These are phyloP conservation scores for Laticauda colubrina DNA, from an alignment of 2,113 vertebrate species.

Conservation along the genomic window DNA sequence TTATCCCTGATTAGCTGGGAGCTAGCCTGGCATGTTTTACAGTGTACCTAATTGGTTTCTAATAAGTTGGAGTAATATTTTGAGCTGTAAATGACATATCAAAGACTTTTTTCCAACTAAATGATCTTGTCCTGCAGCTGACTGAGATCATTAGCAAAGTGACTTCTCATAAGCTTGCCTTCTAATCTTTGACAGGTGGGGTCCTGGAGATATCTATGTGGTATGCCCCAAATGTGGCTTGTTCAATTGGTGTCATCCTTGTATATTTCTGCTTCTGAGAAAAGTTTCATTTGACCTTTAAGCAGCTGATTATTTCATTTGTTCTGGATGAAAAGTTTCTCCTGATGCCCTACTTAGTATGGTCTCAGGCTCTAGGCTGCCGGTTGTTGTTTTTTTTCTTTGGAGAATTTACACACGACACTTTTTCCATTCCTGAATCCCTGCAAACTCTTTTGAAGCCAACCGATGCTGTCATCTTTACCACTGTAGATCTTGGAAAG, in stretches of 20 bases:
- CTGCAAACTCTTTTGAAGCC: background rate
- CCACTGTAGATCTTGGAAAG: background rate
- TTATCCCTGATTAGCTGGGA: background rate
- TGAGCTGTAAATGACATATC: background rate
- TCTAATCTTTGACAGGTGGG: background rate
- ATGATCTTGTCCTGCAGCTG: background rate
- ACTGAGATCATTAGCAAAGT: background rate
- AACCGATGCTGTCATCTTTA: background rate
- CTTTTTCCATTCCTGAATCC: background rate
- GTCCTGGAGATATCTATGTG: background rate
- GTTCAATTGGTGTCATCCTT: background rate
- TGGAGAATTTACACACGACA: background rate
- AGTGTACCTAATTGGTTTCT: background rate
- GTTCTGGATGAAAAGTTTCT: background rate
- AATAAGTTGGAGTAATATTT: background rate
- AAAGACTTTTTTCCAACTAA: background rate
- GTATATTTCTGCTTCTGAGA: background rate
- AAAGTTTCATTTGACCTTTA: background rate
- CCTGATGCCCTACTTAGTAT: background rate
- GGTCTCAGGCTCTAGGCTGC: background rate
- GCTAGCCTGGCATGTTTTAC: background rate
- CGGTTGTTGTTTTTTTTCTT: background rate
- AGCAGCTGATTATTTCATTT: background rate
- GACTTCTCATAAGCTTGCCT: background rate
- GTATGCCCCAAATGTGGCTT: background rate